A percentile compares a stretch with the other conserved stretches of the same genome.
Evolutionary conservation across 2,797 vertebrate species (phyloP).

Genomic region (Ataeniobius toweri): DNA sequence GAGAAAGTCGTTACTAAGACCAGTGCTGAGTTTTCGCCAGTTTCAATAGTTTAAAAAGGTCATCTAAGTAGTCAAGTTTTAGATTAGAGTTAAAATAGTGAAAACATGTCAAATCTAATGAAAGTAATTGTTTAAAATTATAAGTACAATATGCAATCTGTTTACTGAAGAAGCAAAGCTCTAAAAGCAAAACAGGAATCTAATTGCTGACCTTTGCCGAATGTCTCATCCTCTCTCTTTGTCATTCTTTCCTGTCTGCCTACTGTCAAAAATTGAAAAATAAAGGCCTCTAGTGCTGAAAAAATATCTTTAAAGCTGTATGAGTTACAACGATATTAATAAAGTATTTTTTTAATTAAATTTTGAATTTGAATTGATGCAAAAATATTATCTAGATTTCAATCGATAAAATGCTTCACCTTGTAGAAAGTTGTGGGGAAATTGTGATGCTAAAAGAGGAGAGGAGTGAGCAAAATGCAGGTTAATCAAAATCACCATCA

Average conservation of each 20-base stretch:
- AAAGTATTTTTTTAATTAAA: too few species aligned
- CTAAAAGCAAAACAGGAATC: not conserved
- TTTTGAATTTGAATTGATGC: not conserved
- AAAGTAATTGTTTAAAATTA: not conserved
- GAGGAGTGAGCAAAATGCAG: not conserved
- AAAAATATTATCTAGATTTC: not conserved
- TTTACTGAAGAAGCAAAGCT: not conserved
- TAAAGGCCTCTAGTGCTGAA: too few species aligned
- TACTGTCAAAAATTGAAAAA: too few species aligned
- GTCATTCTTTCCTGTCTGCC: too few species aligned
- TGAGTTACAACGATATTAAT: too few species aligned
- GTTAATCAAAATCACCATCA: not conserved
- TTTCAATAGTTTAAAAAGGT: not conserved
- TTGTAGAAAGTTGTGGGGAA: too few species aligned
- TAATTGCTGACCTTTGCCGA: too few species aligned
- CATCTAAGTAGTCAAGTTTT: not conserved
- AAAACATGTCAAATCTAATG: not conserved
- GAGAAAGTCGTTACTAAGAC: conserved; percentile 31
- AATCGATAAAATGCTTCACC: too few species aligned
- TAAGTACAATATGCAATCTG: not conserved
- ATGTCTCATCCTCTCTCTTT: too few species aligned
- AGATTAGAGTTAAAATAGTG: not conserved
- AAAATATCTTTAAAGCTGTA: too few species aligned
- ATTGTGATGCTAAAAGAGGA: not conserved
- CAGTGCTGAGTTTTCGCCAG: not conserved